Percentiles rank a stretch among this genome's conserved stretches.
Evolutionary conservation across 2,888 invertebrate genomes (phyloP).

Genomic region (Morpho helenor): DNA sequence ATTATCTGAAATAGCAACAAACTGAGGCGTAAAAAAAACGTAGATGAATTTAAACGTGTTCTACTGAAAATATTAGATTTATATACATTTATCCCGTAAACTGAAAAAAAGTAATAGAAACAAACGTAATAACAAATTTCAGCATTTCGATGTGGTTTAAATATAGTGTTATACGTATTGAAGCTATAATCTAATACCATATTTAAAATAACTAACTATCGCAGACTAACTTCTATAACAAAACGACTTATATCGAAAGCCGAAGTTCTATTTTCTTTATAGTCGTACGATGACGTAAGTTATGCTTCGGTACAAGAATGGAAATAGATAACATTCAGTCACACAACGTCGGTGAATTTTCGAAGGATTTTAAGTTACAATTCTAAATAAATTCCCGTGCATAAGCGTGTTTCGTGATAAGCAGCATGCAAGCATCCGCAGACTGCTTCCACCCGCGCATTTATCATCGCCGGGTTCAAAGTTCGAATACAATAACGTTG

Average conservation of each 20-base stretch:
- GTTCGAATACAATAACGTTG: slow-evolving; percentile 53
- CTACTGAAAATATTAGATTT: no score
- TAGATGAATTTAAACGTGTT: no score
- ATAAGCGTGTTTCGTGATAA: slow-evolving; percentile 48
- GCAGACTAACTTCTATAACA: neutral
- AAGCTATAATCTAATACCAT: no score
- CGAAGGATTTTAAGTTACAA: slow-evolving; percentile 29
- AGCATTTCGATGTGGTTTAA: no score
- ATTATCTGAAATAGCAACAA: no score
- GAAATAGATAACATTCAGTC: slow-evolving; percentile 28
- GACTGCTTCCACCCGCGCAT: slow-evolving; percentile 43
- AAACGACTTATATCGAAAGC: slow-evolving; percentile 1
- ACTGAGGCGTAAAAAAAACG: no score
- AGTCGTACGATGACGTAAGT: slow-evolving; percentile 16
- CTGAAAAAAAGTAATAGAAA: no score
- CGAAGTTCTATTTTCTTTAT: slow-evolving; percentile 12
- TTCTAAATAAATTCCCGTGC: slow-evolving; percentile 41
- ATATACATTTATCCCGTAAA: no score
- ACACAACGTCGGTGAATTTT: slow-evolving; percentile 25
- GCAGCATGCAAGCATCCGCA: slow-evolving; percentile 50
- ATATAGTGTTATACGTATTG: no score
- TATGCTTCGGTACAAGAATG: slow-evolving; percentile 22
- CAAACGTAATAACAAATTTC: no score
- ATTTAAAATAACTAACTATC: no score
- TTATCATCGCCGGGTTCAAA: slow-evolving; percentile 64